These are phyloP conservation scores for Ferdinandea cuprea DNA, from an alignment of 2,888 invertebrate species.

Conservation along the genomic window DNA sequence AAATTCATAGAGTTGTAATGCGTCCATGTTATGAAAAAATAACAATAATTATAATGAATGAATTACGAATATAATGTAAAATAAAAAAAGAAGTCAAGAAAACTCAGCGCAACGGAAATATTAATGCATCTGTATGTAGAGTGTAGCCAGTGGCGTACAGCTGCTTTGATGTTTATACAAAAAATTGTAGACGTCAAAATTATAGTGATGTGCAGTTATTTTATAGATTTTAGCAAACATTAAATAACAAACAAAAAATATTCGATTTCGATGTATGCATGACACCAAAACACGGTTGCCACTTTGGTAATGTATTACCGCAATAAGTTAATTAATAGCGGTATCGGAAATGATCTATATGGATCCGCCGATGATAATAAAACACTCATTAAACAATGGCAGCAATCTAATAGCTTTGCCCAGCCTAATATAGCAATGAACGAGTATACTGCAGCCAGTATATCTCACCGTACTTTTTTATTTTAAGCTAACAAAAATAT, in stretches of 20 bases:
- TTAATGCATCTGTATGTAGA: slow-evolving; percentile 49
- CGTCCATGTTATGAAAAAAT: slow-evolving; percentile 59
- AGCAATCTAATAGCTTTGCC: too few relatives aligned
- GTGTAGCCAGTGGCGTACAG: slow-evolving; percentile 57
- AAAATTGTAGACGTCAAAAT: slow-evolving; percentile 47
- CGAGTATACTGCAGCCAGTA: too few relatives aligned
- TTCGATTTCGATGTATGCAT: too few relatives aligned
- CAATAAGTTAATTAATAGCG: too few relatives aligned
- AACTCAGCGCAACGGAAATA: slow-evolving; percentile 56
- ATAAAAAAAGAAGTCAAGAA: slow-evolving; percentile 32
- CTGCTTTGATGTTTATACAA: slow-evolving; percentile 63
- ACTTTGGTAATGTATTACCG: too few relatives aligned
- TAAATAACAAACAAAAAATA: not conserved
- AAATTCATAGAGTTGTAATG: slow-evolving; percentile 71
- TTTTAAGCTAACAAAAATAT: too few relatives aligned
- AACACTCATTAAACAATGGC: too few relatives aligned
- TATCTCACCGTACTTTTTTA: too few relatives aligned
- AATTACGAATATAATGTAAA: slow-evolving; percentile 37
- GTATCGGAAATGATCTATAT: too few relatives aligned
- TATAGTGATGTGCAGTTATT: slow-evolving; percentile 19
- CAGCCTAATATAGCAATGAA: too few relatives aligned
- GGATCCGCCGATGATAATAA: too few relatives aligned
- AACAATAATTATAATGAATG: slow-evolving; percentile 20
- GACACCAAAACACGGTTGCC: too few relatives aligned
- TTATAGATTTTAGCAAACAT: slow-evolving; percentile 13